These are phyloP conservation scores for Glareola pratincola DNA, from an alignment of 2,113 vertebrate species.

Conservation along the genomic window DNA sequence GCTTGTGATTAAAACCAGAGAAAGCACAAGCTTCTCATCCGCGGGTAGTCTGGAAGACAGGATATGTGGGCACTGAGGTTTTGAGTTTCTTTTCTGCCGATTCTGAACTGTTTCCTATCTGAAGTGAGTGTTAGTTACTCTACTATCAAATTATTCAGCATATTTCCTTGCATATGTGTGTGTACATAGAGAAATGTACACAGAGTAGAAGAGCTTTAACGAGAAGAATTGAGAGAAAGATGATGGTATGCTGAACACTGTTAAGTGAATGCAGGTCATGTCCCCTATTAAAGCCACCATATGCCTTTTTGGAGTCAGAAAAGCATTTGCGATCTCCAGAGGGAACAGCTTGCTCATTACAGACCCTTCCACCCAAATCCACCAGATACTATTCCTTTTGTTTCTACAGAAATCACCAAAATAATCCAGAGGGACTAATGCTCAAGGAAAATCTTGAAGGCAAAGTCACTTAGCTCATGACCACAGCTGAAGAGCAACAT, in stretches of 20 bases:
- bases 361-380: not conserved
- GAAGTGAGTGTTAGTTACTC: not conserved
- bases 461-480: not conserved
- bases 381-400: not conserved
- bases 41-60: not conserved
- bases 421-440: not conserved
- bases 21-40: not conserved
- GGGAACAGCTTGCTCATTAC: not conserved
- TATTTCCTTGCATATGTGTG: not conserved
- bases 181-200: not conserved
- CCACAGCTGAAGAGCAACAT: not conserved
- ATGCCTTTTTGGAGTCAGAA: not conserved
- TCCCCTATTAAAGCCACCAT: not conserved
- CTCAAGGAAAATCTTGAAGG: slow-evolving; percentile 12
- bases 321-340: not conserved
- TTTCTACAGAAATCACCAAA: not conserved
- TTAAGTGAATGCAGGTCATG: not conserved
- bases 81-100: not conserved
- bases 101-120: not conserved
- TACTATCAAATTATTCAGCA: not conserved
- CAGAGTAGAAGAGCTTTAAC: not conserved
- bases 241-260: not conserved
- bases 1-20: slow-evolving; percentile 16
- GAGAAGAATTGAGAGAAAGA: not conserved
- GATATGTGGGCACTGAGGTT: not conserved